Base-by-base conservation (phyloP, 2,888 invertebrate species). In the Herminia tarsipennalis region DNA sequence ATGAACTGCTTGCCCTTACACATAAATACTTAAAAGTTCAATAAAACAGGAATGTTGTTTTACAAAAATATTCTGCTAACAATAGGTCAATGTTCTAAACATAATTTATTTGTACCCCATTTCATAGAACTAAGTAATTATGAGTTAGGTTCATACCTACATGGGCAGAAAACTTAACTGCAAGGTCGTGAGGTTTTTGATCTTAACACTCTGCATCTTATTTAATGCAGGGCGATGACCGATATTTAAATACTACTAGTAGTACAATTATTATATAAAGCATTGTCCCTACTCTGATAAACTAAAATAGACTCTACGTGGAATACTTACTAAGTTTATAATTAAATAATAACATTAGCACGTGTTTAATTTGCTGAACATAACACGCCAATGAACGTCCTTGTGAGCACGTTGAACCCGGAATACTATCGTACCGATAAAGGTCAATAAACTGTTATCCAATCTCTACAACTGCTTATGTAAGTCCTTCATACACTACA, bases 331-430 rank as follows among this genome's bases (percentile, higher is more conserved):
- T 55, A 41, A 43, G 42, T 38, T 25, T 42, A 50, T 42, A 59
- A 45, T 59, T 27, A 41, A 44, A 53, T 60, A 56, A 43, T 48
- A 37, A 29, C 48, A 48, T 52, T 41, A 60, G 54, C 61, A 71
- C 63, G 65, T 67, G 66, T 59, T 49, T 66, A 66, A 69, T 73
- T 68, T 71, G 61, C 67, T 70, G 56, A 72, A 51, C 63, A 60
- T 62, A 66, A 74, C 70, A 70, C 69, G 71, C 59, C 58, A 76
- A 76, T 73, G 71, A 71, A 79, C 86, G 88, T 84, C 88, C 90
- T 89, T 90, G 89, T 69, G 60, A 70, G 85, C 63, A 36, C 83
- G 72, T 78, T 81, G 77, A 86, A 86, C 88, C 88, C 88, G 88
- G 90, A 88, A 88, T 74, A 78, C 58, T 72, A 77, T 66, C 66